Evolutionary conservation across 2,888 invertebrate genomes (phyloP), one percentile per base, ranked within the genome.

Genomic region (Nymphalis c-album): DNA sequence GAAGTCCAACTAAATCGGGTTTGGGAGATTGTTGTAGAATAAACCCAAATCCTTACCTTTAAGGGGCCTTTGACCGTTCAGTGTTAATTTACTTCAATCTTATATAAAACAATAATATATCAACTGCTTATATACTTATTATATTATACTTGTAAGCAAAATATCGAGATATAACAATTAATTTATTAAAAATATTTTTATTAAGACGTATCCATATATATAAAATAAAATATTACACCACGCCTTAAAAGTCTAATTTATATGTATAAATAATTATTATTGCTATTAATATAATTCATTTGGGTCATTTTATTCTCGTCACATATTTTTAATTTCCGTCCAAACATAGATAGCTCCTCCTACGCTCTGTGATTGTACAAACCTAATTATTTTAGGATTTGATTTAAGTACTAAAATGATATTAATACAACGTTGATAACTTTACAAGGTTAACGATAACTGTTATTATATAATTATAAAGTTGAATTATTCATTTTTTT

Each of bases 251-350:
- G 7, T 31, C 10, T 20, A 48, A 40, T 53, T 59, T 63, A 45
- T 59, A 6, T 53, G 45, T 50, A 35, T 20, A 22, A 35, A 17
- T 10, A 13, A 57, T 35, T 18, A 18, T 2, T 13, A 31, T 35
- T 35, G 17, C n/a, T 40, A 57, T 18, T 58, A 61, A 50, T 22
- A 22, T 59, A 51, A 64, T 55, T 60, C 57, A 71, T 68, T 66
- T 68, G 58, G 70, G 73, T 71, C 68, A 68, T 60, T 51, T 46
- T 61, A 53, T 63, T 60, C 67, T 63, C 35, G 48, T n/a, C 31
- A 22, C 35, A 64, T 66, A 64, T 70, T 68, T 63, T 60, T 60
- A 68, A 64, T 68, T 68, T 72, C 72, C 72, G 72, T 47, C 46
- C 35, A 40, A 67, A 60, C 62, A 57, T 31, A 62, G 71, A 72